phyloP scores from a whole-genome alignment of 92 coral and sea anemone species.

The Porites evermanni region DNA sequence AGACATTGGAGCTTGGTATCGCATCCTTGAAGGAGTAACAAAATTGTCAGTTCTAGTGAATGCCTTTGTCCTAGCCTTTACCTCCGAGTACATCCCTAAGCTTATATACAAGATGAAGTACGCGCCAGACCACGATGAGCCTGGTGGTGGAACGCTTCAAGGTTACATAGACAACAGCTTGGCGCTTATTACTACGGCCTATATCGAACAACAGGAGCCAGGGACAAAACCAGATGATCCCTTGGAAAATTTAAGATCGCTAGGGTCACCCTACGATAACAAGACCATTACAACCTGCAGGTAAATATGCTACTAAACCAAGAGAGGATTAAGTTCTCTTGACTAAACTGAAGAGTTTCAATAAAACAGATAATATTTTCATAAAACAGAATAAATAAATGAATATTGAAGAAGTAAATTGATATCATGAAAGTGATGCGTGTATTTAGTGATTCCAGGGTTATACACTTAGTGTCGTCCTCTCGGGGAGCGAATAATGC shows the following conservation, averaged over 20 bases:
- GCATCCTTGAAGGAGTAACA: slow-evolving; percentile 76
- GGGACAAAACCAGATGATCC: slow-evolving; percentile 62
- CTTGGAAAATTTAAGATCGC: slow-evolving; percentile 19
- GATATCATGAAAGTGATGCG: too few relatives aligned
- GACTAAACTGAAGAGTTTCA: too few relatives aligned
- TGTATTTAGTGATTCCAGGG: too few relatives aligned
- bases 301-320: neutral
- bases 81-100: slow-evolving; percentile 90
- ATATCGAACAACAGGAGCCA: slow-evolving; percentile 50
- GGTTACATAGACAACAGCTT: slow-evolving; percentile 79
- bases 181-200: slow-evolving; percentile 39
- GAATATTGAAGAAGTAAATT: too few relatives aligned
- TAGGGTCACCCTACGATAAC: slow-evolving; percentile 32
- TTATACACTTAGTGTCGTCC: too few relatives aligned
- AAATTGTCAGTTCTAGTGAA: slow-evolving; percentile 81
- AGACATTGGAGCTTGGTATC: slow-evolving; percentile 93
- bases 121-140: slow-evolving; percentile 38
- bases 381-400: too few relatives aligned
- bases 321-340: too few relatives aligned
- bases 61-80: slow-evolving; percentile 85
- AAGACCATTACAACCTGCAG: neutral
- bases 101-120: slow-evolving; percentile 68
- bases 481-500: too few relatives aligned
- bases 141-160: slow-evolving; percentile 48
- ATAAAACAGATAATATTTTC: too few relatives aligned